These are phyloP conservation scores for Drosophila navojoa DNA, from an alignment of 1,140 invertebrate species.

Conservation along the genomic window DNA sequence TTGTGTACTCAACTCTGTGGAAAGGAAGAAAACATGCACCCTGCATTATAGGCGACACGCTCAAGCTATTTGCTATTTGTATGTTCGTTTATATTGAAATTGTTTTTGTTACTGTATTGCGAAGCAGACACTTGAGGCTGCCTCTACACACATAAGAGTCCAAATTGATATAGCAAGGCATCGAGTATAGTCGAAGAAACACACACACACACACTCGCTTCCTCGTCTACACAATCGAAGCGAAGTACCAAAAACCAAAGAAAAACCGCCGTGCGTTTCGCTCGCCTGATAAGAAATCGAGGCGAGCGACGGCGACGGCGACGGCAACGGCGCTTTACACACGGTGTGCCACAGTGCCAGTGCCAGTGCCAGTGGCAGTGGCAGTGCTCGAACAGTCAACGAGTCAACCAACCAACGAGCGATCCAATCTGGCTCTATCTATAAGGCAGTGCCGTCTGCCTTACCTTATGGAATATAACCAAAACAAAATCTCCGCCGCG, in stretches of 20 bases:
- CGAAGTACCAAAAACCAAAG: constrained; percentile 31
- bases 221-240: constrained; percentile 12
- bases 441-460: constrained; percentile 25
- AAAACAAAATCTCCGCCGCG: constrained; percentile 12
- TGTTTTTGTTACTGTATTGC: constrained; percentile 2
- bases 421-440: constrained; percentile 44
- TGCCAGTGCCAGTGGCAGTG: constrained; percentile 49
- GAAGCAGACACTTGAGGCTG: constrained; percentile 13
- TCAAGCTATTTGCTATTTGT: background rate
- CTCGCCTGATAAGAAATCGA: constrained; percentile 43
- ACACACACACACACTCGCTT: constrained; percentile 10
- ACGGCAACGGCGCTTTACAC: background rate
- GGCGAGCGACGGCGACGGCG: constrained; percentile 10
- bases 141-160: constrained; percentile 7
- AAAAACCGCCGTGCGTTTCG: constrained; percentile 43
- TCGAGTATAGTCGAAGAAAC: constrained; percentile 8
- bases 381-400: constrained; percentile 45
- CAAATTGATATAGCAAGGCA: constrained; percentile 28
- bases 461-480: constrained; percentile 13
- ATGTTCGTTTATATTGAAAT: constrained; percentile 1
- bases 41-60: background rate
- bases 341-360: constrained; percentile 22
- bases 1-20: background rate
- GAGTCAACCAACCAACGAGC: constrained; percentile 9
- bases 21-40: background rate